Evolutionary conservation across 2,797 vertebrate species (phyloP).

Genomic region (Eptatretus atami): DNA sequence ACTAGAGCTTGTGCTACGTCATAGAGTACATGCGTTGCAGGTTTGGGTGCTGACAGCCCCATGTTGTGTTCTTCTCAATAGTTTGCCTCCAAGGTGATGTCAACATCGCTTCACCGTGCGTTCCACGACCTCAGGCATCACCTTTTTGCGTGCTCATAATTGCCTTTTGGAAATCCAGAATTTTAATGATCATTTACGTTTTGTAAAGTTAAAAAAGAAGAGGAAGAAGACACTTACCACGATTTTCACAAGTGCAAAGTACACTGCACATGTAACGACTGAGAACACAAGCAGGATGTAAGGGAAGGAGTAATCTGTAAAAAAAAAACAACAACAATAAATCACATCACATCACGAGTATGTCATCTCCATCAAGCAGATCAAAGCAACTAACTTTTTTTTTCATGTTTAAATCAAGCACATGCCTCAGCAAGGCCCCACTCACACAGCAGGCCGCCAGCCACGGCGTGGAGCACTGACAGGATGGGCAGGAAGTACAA

Average conservation of each 20-base stretch:
- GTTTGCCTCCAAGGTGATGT: too few species aligned
- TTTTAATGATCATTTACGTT: background rate
- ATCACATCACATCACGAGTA: background rate
- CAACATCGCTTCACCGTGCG: too few species aligned
- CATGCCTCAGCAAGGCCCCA: constrained; percentile 10
- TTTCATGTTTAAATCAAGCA: background rate
- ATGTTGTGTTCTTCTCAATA: too few species aligned
- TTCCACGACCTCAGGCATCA: too few species aligned
- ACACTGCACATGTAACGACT: constrained; percentile 63
- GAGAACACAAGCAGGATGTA: constrained; percentile 82
- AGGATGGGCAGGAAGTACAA: constrained; percentile 91
- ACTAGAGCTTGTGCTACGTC: too few species aligned
- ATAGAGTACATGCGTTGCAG: too few species aligned
- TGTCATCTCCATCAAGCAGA: too few species aligned
- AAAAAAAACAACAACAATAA: background rate
- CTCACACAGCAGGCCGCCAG: constrained; percentile 82
- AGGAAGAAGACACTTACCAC: constrained; percentile 3
- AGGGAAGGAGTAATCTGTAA: constrained; percentile 76
- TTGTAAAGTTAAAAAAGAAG: background rate
- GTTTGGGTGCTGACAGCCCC: too few species aligned
- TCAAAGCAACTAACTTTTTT: background rate
- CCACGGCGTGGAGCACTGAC: constrained; percentile 69
- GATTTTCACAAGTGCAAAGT: constrained; percentile 14
- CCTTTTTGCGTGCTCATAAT: too few species aligned
- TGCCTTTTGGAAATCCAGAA: background rate